These are phyloP conservation scores for Mactromeris polynyma DNA, from an alignment of 2,888 invertebrate species.

Conservation along the genomic window DNA sequence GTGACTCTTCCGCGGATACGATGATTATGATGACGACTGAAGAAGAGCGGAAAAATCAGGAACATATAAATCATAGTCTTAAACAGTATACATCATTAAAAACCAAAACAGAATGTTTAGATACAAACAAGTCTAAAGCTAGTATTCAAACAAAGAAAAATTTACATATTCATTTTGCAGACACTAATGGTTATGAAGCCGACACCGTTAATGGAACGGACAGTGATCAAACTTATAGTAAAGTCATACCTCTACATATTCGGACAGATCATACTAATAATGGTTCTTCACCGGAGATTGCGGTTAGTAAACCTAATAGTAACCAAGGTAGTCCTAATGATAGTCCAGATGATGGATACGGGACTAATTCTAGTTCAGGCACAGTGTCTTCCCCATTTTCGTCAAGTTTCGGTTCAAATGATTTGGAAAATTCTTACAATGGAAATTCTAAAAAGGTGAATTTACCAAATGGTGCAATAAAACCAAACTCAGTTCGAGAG, in stretches of 20 bases:
- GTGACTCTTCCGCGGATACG: slow-evolving; percentile 76
- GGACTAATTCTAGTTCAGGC: slow-evolving; percentile 80
- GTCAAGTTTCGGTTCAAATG: slow-evolving; percentile 77
- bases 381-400: slow-evolving; percentile 80
- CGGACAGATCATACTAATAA: slow-evolving; percentile 49
- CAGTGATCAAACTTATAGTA: slow-evolving; percentile 37
- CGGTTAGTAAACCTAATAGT: slow-evolving; percentile 39
- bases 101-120: slow-evolving; percentile 49
- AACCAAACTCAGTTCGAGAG: slow-evolving; percentile 66
- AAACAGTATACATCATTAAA: slow-evolving; percentile 70
- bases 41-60: slow-evolving; percentile 73
- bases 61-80: slow-evolving; percentile 74
- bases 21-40: slow-evolving; percentile 81
- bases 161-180: slow-evolving; percentile 59
- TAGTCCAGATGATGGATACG: slow-evolving; percentile 78
- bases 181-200: slow-evolving; percentile 46
- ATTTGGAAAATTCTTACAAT: slow-evolving; percentile 70
- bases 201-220: not conserved
- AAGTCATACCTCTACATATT: slow-evolving; percentile 63
- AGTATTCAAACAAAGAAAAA: slow-evolving; percentile 64
- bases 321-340: slow-evolving; percentile 64
- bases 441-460: slow-evolving; percentile 62
- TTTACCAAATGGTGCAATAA: slow-evolving; percentile 73
- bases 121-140: slow-evolving; percentile 59
- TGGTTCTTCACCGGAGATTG: slow-evolving; percentile 41